Evolutionary conservation across 2,888 invertebrate species (phyloP).

Genomic region (Scaptodrosophila latifasciaeformis): DNA sequence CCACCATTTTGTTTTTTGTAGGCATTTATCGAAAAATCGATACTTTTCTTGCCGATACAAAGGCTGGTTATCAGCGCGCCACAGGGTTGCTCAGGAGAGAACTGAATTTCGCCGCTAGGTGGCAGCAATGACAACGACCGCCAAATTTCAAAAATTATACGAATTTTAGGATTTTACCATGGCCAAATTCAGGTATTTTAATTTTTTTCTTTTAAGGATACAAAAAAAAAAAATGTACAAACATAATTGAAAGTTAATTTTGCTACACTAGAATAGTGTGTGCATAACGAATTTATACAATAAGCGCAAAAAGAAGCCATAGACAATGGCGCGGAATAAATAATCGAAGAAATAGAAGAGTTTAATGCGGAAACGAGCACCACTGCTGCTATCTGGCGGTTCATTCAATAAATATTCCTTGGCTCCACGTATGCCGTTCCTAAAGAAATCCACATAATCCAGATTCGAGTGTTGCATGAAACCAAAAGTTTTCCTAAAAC

Average conservation of each 20-base stretch:
- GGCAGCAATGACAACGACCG: no score
- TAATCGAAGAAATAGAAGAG: constrained; percentile 54
- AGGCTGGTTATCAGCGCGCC: no score
- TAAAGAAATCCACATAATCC: constrained; percentile 63
- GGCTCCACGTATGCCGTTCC: constrained; percentile 65
- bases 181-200: background rate
- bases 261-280: background rate
- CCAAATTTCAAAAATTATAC: no score
- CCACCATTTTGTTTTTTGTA: constrained; percentile 24
- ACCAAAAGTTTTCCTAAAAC: constrained; percentile 45
- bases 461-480: constrained; percentile 55
- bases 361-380: constrained; percentile 51
- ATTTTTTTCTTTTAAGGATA: background rate
- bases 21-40: constrained; percentile 17
- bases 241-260: background rate
- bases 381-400: constrained; percentile 51
- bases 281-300: constrained; percentile 30
- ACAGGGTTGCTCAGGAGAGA: no score
- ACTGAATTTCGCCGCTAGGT: no score
- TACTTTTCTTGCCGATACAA: no score
- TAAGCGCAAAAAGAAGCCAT: constrained; percentile 43
- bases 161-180: background rate
- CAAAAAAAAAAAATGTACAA: constrained; percentile 18
- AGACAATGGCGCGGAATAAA: constrained; percentile 45
- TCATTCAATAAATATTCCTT: constrained; percentile 70